These are phyloP conservation scores for Colossoma macropomum DNA, from an alignment of 2,113 vertebrate genomes.

Conservation along the genomic window DNA sequence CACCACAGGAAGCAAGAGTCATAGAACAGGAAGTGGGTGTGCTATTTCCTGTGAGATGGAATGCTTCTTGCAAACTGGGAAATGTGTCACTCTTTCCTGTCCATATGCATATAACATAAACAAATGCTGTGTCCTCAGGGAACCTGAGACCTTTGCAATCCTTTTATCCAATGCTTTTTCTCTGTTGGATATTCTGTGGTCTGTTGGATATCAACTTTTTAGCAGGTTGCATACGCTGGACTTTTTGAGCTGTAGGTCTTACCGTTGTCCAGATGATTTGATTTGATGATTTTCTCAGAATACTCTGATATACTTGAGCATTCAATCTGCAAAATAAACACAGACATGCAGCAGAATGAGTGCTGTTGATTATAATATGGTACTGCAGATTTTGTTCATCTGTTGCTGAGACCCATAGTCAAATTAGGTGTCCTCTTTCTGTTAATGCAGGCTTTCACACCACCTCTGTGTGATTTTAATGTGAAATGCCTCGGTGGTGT, in stretches of 20 bases:
- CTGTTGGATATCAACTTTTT: not conserved
- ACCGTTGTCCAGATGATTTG: slow-evolving; percentile 96
- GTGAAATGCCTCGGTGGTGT: not conserved
- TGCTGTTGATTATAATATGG: not conserved
- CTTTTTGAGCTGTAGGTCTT: slow-evolving; percentile 63
- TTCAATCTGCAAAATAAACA: slow-evolving; percentile 84
- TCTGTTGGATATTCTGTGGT: not conserved
- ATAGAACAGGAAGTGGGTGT: slow-evolving; percentile 39
- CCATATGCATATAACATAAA: not conserved
- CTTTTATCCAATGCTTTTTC: not conserved
- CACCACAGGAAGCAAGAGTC: slow-evolving; percentile 26
- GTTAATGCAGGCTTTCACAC: not conserved
- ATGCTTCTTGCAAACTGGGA: slow-evolving; percentile 9
- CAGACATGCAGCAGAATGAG: slow-evolving; percentile 37
- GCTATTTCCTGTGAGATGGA: slow-evolving; percentile 30
- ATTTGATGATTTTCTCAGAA: slow-evolving; percentile 98
- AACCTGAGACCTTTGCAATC: slow-evolving; percentile 24
- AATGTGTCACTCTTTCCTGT: slow-evolving; percentile 29
- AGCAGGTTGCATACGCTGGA: not conserved
- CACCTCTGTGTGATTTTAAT: not conserved
- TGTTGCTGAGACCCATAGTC: not conserved
- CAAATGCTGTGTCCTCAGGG: not conserved
- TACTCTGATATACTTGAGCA: slow-evolving; percentile 99
- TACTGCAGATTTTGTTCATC: not conserved
- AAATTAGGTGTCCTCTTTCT: not conserved